A percentile compares a stretch with the other conserved stretches of the same genome.
phyloP scores from a whole-genome alignment of 1,140 invertebrate genomes.

The Hylaeus volcanicus region DNA sequence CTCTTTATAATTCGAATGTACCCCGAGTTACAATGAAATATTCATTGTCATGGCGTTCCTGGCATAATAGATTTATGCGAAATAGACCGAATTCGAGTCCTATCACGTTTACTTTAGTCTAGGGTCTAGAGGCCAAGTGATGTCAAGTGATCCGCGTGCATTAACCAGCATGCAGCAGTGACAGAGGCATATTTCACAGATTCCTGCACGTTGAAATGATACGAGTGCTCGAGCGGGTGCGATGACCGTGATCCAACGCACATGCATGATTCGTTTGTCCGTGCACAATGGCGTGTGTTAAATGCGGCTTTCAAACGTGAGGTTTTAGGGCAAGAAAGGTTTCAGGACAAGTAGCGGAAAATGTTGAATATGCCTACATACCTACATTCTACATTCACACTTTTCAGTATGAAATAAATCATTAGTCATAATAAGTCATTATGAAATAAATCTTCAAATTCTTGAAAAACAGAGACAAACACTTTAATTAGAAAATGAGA shows the following conservation, averaged over 20 bases:
- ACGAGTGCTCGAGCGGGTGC: slow-evolving; percentile 25
- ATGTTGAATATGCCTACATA: neutral
- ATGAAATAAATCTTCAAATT: too few relatives aligned
- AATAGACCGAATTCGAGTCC: neutral
- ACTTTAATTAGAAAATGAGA: too few relatives aligned
- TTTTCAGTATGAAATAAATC: neutral
- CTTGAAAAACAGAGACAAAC: too few relatives aligned
- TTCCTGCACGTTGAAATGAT: slow-evolving; percentile 29
- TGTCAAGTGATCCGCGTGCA: slow-evolving; percentile 9
- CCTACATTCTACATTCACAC: neutral
- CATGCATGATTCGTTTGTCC: slow-evolving; percentile 9
- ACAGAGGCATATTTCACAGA: slow-evolving; percentile 22
- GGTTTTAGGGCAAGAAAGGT: neutral
- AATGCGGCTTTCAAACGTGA: neutral
- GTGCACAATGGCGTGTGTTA: neutral
- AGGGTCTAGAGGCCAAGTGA: neutral
- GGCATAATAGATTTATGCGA: neutral
- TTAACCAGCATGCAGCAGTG: neutral
- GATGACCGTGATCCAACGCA: slow-evolving; percentile 36
- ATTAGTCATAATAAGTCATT: too few relatives aligned
- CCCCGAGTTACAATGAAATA: too few relatives aligned
- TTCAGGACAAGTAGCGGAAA: neutral
- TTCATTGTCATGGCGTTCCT: neutral
- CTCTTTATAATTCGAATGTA: too few relatives aligned
- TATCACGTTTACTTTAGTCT: too few relatives aligned